Conservation (phyloP, 1,140 invertebrate species). For the Drosophila paulistorum region DNA sequence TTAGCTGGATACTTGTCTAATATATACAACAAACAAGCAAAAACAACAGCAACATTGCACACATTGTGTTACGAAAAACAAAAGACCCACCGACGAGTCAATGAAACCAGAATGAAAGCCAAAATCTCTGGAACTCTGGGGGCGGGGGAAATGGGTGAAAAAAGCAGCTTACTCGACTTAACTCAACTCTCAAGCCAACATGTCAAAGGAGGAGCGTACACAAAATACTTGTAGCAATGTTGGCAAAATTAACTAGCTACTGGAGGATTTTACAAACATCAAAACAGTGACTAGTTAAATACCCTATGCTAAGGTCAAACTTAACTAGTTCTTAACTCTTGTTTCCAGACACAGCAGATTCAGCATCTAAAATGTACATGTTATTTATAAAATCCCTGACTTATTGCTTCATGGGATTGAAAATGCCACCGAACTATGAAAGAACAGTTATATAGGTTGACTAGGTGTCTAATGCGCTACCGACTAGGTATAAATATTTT, state of each 20-base stretch:
- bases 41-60: constrained; percentile 12
- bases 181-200: constrained; percentile 9
- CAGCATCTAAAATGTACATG: no score
- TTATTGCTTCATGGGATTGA: no score
- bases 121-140: constrained; percentile 43
- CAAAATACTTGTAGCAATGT: constrained; percentile 9
- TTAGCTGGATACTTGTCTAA: constrained; percentile 53
- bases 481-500: no score
- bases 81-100: constrained; percentile 71
- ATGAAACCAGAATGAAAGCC: constrained; percentile 63
- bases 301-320: background rate
- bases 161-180: constrained; percentile 48
- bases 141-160: background rate
- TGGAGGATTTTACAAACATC: background rate
- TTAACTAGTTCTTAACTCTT: no score
- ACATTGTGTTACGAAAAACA: constrained; percentile 42
- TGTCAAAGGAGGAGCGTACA: constrained; percentile 2
- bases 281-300: background rate
- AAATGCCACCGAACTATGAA: no score
- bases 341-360: no score
- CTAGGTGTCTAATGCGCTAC: no score
- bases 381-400: no score
- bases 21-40: constrained; percentile 45
- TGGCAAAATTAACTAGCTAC: constrained; percentile 6
- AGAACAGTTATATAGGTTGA: no score